Evolutionary conservation across 2,888 invertebrate species (phyloP), one percentile per base, ranked within the genome.

Genomic region (Melolontha melolontha): DNA sequence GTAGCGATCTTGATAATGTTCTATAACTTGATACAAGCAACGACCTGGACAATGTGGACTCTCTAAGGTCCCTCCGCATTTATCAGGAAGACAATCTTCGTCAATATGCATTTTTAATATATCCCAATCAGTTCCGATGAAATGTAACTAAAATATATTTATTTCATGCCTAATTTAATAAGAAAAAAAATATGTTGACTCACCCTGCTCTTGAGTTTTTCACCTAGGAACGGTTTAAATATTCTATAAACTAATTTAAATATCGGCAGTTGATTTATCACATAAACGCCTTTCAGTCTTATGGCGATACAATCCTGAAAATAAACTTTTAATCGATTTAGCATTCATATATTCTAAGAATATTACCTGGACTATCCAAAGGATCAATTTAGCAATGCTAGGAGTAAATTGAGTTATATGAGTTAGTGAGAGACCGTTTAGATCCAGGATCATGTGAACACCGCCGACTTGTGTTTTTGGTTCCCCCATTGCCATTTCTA

Each of bases 191-290:
- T 6, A 34, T 8, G 7, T 6, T 34, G 6, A 34, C 47, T 84
- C 82, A 91, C 91, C 78, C 95, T 87, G 69, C 90, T 91, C 57
- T 91, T 88, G 16, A 95, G 83, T 84, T 95, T 96, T 78, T 94
- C 93, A 72, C 91, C 87, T 74, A 96, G 85, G 80, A 96, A 96
- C 0, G 96, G 96, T 80, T 94, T 95, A 82, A 96, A 92, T 65
- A 97, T 86, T 7, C 92, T 90, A 77, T 92, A 96, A 2, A 94
- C 85, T 88, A 95, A 91, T 78, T 94, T 94, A 84, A 96, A 96
- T 70, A 95, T 87, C 73, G 88, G 90, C 0, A 96, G 93, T 79
- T 96, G 95, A 80, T 94, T 94, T n/a, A 96, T 86, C 57, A 96
- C 87, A 79, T 96, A 96, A 2, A 97, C 90, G 0, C 89, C 94